phyloP scores from a whole-genome alignment of 2,888 invertebrate species.

The Diplolepis rosae region DNA sequence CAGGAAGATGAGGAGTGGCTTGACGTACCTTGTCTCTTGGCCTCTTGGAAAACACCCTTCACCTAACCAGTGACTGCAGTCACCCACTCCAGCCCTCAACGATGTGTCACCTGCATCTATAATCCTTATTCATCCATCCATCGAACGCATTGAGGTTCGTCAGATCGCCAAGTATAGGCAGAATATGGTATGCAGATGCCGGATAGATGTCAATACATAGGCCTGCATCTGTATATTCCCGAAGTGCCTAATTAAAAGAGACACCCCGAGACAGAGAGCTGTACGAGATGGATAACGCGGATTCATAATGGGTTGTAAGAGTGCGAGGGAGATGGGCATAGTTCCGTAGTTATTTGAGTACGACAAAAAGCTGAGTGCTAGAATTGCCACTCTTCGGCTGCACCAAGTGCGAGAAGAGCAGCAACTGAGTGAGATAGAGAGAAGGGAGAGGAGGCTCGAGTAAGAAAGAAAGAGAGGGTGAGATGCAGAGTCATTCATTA shows the following conservation, averaged over 20 bases:
- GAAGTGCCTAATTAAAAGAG: constrained; percentile 76
- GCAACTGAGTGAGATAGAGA: constrained; percentile 48
- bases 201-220: constrained; percentile 36
- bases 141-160: constrained; percentile 67
- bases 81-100: constrained; percentile 45
- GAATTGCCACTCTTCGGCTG: constrained; percentile 73
- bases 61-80: constrained; percentile 47
- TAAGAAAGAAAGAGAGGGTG: constrained; percentile 46
- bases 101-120: constrained; percentile 65
- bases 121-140: constrained; percentile 72
- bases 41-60: constrained; percentile 42
- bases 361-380: constrained; percentile 71
- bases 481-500: constrained; percentile 65
- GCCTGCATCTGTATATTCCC: constrained; percentile 51
- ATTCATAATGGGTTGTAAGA: constrained; percentile 65
- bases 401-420: constrained; percentile 67
- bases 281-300: constrained; percentile 53
- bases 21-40: constrained; percentile 12
- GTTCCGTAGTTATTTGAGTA: constrained; percentile 62
- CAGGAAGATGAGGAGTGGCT: constrained; percentile 30
- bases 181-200: constrained; percentile 50
- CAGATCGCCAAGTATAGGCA: constrained; percentile 66
- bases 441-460: constrained; percentile 42
- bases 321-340: constrained; percentile 65
- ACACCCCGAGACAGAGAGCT: constrained; percentile 69